phyloP scores from a whole-genome alignment of 2,888 invertebrate genomes.

The Zhengitettix transpicula region DNA sequence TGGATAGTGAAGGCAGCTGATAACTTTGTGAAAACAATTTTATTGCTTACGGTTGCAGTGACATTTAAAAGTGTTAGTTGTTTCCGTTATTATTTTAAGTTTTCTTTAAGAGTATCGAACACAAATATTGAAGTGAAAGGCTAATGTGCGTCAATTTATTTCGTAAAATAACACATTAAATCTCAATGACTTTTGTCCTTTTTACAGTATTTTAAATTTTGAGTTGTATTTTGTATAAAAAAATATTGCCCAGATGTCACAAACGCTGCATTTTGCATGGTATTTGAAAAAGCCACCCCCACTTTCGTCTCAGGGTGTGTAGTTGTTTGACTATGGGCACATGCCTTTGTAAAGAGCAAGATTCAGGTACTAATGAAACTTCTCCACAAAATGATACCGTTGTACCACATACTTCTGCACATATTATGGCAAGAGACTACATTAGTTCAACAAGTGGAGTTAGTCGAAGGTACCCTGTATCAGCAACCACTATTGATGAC shows the following conservation, averaged over 20 bases:
- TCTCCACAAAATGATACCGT: slow-evolving; percentile 3
- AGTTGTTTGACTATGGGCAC: slow-evolving; percentile 42
- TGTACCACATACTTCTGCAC: slow-evolving; percentile 1
- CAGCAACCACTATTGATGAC: slow-evolving; percentile 39
- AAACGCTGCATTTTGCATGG: not conserved
- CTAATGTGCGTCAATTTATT: no score
- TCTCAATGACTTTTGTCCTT: no score
- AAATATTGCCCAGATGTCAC: not conserved
- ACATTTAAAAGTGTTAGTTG: no score
- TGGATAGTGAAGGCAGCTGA: no score
- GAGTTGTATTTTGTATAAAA: no score
- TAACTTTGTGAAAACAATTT: no score
- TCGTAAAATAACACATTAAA: no score
- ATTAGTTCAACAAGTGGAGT: not conserved
- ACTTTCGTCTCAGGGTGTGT: not conserved
- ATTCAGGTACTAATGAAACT: slow-evolving; percentile 14
- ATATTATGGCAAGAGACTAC: not conserved
- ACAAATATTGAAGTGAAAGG: no score
- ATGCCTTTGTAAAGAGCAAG: slow-evolving; percentile 57
- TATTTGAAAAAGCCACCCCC: not conserved
- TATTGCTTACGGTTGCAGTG: no score
- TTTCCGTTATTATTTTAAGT: no score
- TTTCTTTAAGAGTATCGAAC: no score
- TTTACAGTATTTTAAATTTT: no score
- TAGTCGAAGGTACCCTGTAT: slow-evolving; percentile 16